Percentiles rank a stretch among this genome's conserved stretches.
Evolutionary conservation across 2,888 invertebrate species (phyloP).

Genomic region (Andrena bucephala): DNA sequence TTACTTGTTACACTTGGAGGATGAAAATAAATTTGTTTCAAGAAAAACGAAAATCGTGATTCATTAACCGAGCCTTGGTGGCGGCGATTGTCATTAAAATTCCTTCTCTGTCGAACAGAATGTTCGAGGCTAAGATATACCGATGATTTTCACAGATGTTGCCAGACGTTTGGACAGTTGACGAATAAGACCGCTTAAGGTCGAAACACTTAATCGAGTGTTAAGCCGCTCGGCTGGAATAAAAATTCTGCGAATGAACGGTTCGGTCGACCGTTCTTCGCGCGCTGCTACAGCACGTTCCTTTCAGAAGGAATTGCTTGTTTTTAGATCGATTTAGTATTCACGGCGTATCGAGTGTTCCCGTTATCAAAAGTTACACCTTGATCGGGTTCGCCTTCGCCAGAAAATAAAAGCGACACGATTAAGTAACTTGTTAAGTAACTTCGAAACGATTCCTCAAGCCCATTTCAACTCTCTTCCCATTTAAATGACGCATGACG

Average conservation of each 20-base stretch:
- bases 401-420: not conserved
- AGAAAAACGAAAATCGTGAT: too few relatives aligned
- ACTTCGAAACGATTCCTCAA: not conserved
- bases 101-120: not conserved
- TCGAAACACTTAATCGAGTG: constrained; percentile 4
- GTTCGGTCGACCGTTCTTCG: too few relatives aligned
- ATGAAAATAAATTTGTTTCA: too few relatives aligned
- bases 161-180: constrained; percentile 2
- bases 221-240: not conserved
- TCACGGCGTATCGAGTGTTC: not conserved
- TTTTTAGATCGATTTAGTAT: constrained; percentile 1
- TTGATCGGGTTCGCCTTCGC: not conserved
- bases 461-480: not conserved
- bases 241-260: not conserved
- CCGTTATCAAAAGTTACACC: not conserved
- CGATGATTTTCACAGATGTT: constrained; percentile 1
- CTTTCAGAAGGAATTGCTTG: not conserved
- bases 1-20: too few relatives aligned
- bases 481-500: not conserved
- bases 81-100: too few relatives aligned
- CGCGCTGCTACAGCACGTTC: too few relatives aligned
- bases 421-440: not conserved
- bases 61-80: too few relatives aligned
- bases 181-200: constrained; percentile 14
- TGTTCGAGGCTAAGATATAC: not conserved